Evolutionary conservation across 2,888 invertebrate genomes (phyloP).

Genomic region (Stenichneumon culpator): DNA sequence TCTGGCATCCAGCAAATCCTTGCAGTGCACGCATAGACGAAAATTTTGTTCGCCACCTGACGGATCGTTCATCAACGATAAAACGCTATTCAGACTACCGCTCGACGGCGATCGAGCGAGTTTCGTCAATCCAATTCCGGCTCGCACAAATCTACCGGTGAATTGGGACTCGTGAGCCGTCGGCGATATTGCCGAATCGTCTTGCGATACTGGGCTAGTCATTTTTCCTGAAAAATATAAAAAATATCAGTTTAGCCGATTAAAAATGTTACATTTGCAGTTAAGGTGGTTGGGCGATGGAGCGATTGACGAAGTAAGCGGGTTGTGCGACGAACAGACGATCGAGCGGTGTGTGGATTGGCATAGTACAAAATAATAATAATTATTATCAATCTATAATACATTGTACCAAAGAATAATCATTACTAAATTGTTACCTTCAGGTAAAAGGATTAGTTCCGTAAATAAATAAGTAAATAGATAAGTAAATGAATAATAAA

Average conservation of each 20-base stretch:
- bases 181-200: constrained; percentile 81
- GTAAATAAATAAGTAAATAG: background rate
- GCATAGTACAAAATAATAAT: too few relatives aligned
- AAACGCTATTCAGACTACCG: constrained; percentile 85
- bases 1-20: constrained; percentile 91
- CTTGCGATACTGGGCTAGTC: constrained; percentile 86
- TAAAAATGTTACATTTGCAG: background rate
- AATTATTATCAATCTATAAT: too few relatives aligned
- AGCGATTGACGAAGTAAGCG: too few relatives aligned
- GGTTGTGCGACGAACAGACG: too few relatives aligned
- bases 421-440: too few relatives aligned
- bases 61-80: constrained; percentile 82
- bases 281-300: background rate
- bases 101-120: constrained; percentile 85
- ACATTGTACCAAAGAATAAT: too few relatives aligned
- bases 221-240: constrained; percentile 85
- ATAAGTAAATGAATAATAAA: background rate
- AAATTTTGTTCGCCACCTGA: constrained; percentile 87
- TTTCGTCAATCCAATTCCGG: constrained; percentile 81
- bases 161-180: constrained; percentile 77
- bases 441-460: background rate
- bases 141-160: constrained; percentile 78
- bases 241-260: background rate
- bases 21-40: constrained; percentile 92
- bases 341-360: too few relatives aligned